phyloP scores from a whole-genome alignment of 2,113 vertebrate genomes.

The Cyprinus carpio region DNA sequence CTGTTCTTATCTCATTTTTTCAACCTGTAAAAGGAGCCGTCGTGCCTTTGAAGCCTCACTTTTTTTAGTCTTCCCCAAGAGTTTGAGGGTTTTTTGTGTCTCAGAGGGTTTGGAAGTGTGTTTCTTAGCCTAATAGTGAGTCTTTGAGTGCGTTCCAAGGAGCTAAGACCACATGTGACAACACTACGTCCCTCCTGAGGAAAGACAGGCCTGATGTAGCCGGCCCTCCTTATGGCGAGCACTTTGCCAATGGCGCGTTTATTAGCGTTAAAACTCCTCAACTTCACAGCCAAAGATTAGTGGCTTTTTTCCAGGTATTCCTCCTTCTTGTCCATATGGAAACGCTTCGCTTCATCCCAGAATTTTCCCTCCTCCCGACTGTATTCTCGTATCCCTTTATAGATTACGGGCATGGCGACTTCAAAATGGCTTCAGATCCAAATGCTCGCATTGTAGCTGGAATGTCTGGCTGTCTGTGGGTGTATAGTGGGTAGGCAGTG shows the following conservation, averaged over 20 bases:
- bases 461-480: constrained; percentile 55
- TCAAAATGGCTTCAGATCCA: constrained; percentile 75
- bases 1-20: background rate
- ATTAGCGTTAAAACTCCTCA: constrained; percentile 65
- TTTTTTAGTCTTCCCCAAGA: constrained; percentile 20
- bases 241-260: constrained; percentile 57
- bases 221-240: constrained; percentile 57
- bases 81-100: constrained; percentile 17
- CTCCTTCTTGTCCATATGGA: constrained; percentile 72
- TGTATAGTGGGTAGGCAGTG: constrained; percentile 48
- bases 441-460: constrained; percentile 56
- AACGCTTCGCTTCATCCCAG: constrained; percentile 66
- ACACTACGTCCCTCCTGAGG: constrained; percentile 62
- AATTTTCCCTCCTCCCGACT: constrained; percentile 47
- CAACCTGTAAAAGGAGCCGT: background rate
- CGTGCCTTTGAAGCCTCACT: constrained; percentile 22
- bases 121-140: constrained; percentile 46
- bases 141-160: constrained; percentile 54
- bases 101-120: constrained; percentile 30
- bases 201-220: constrained; percentile 59
- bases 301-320: constrained; percentile 73
- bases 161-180: constrained; percentile 58
- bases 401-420: constrained; percentile 70
- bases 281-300: constrained; percentile 69
- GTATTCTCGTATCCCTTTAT: constrained; percentile 62